A percentile compares a stretch with the other conserved stretches of the same genome.
Evolutionary conservation across 1,140 invertebrate genomes (phyloP).

Genomic region (Brachionus asplanchnoidis): DNA sequence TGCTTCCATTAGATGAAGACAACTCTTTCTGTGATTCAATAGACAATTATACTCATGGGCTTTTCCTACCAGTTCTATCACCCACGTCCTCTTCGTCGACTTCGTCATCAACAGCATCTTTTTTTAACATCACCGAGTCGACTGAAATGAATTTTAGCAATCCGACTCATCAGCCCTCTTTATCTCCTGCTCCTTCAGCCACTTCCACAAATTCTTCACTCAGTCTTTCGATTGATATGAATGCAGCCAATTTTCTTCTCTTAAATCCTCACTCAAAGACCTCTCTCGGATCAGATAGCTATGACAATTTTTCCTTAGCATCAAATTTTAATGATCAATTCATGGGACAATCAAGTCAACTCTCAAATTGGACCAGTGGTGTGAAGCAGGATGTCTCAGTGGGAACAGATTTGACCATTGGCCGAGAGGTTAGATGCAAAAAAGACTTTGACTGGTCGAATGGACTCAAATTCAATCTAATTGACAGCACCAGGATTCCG

Average conservation of each 20-base stretch:
- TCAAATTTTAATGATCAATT: not conserved
- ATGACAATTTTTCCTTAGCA: not conserved
- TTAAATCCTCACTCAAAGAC: not conserved
- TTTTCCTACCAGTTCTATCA: not conserved
- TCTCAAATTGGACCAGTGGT: not conserved
- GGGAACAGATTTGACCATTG: not conserved
- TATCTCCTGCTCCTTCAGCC: not conserved
- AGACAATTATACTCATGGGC: not conserved
- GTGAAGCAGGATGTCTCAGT: slow-evolving; percentile 15
- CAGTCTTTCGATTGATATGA: not conserved
- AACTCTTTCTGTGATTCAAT: not conserved
- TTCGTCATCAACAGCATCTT: not conserved
- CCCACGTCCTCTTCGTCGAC: not conserved
- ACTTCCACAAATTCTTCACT: not conserved
- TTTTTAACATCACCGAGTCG: not conserved
- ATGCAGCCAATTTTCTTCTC: not conserved
- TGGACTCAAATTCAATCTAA: not conserved
- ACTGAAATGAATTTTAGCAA: not conserved
- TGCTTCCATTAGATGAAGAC: not conserved
- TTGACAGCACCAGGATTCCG: not conserved
- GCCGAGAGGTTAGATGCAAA: not conserved
- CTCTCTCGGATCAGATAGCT: not conserved
- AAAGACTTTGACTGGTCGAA: slow-evolving; percentile 8
- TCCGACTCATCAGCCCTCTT: not conserved
- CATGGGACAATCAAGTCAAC: not conserved